Percentiles rank a stretch among this genome's conserved stretches.
Conservation (phyloP, 2,113 vertebrate species). For the Sylvia atricapilla region DNA sequence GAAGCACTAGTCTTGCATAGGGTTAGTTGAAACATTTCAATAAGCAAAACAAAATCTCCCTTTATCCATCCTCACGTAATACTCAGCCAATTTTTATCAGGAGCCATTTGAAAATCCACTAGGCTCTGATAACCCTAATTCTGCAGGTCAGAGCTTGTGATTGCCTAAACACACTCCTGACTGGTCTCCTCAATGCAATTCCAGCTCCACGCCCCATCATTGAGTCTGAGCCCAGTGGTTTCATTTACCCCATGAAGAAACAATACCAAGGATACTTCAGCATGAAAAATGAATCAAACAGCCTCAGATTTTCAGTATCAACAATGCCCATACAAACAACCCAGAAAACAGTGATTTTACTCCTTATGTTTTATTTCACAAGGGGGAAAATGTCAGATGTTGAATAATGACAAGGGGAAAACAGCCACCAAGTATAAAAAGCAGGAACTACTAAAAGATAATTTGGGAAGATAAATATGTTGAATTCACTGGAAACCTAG, state of each 20-base stretch:
- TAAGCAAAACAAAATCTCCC: neutral
- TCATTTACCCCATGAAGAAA: neutral
- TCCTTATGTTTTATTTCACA: neutral
- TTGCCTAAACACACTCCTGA: neutral
- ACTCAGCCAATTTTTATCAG: neutral
- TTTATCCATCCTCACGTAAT: neutral
- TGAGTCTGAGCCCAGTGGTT: neutral
- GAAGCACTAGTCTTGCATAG: neutral
- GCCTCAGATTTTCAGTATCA: neutral
- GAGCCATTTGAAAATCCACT: neutral
- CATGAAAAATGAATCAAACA: neutral
- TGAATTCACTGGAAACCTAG: neutral
- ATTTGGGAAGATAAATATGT: neutral
- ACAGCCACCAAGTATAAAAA: neutral
- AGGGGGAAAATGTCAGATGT: neutral
- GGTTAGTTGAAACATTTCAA: neutral
- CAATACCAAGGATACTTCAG: neutral
- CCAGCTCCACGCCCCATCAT: neutral
- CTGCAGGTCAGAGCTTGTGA: neutral
- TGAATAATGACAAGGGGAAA: neutral
- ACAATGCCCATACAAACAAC: neutral
- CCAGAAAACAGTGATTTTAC: neutral
- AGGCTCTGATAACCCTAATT: constrained; percentile 10
- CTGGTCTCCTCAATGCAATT: neutral
- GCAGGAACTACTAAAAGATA: neutral